Evolutionary conservation across 1,140 invertebrate genomes (phyloP), one percentile per base, ranked within the genome.

Genomic region (Camponotus pennsylvanicus): DNA sequence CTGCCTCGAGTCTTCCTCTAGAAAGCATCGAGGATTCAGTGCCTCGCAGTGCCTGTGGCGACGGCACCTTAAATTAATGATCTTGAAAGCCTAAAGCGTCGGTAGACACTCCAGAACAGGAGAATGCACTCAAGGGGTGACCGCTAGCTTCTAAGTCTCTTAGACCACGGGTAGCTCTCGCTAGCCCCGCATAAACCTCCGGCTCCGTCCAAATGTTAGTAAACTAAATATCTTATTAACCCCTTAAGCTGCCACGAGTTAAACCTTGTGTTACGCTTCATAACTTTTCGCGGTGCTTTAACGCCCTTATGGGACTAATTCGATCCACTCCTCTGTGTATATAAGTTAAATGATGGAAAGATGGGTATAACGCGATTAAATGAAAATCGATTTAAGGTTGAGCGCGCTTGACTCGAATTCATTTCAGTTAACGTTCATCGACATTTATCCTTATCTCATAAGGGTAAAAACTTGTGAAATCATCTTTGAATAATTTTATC

Each of bases 51-150:
- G 92, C 91, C 93, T 91, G 93, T 90, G 92, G 86, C 88, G 76
- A 84, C 77, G 78, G 80, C 88, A 90, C 92, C 92, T 93, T 95
- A 94, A 95, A 95, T 95, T 95, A 95, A 95, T 95, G 94, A 95
- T 94, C 94, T 94, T 94, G 93, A 94, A 95, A 94, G 93, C 93
- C 93, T 93, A 94, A 91, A 94, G 93, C 94, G 93, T 93, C 91
- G 89, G 90, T 91, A 94, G 93, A 93, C 93, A 92, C 91, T 92
- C 89, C 86, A 89, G 92, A 94, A 95, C 94, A 95, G 93, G 93
- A 93, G 94, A 95, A 95, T 95, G 94, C 94, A 95, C 94, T 95
- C 93, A 94, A 92, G 93, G 93, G 93, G 93, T 95, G 93, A 95
- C 94, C 94, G 92, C 94, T 90, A 93, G 92, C 91, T 94, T 92